Percentiles rank a stretch among this genome's conserved stretches.
phyloP scores from a whole-genome alignment of 2,888 invertebrate species.

The Melanchra persicariae region DNA sequence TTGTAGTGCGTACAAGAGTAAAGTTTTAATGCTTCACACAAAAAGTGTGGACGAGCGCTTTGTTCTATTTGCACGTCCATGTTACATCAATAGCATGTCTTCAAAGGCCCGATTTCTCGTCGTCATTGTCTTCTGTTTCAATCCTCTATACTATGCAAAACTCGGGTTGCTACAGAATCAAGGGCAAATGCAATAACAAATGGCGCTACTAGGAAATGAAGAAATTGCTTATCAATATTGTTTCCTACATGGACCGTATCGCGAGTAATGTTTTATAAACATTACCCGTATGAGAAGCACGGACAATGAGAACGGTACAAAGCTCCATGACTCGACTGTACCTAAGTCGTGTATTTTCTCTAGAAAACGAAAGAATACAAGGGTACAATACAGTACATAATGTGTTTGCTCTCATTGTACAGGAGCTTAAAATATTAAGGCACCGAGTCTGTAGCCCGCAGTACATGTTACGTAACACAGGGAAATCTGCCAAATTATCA shows the following conservation, averaged over 20 bases:
- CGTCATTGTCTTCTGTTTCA: conserved; percentile 7
- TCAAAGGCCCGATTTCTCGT: not conserved
- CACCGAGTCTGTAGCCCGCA: conserved; percentile 11
- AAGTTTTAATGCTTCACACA: conserved; percentile 29
- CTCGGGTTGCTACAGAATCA: conserved; percentile 58
- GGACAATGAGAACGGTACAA: conserved; percentile 63
- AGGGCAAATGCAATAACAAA: conserved; percentile 67
- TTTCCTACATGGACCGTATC: conserved; percentile 71
- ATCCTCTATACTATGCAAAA: conserved; percentile 3
- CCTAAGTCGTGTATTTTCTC: conserved; percentile 38
- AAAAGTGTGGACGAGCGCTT: conserved; percentile 23
- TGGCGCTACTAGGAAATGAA: conserved; percentile 74
- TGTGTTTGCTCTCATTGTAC: conserved; percentile 54
- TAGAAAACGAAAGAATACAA: conserved; percentile 48
- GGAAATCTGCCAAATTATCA: conserved; percentile 45
- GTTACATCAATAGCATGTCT: conserved; percentile 9
- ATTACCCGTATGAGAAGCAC: conserved; percentile 60
- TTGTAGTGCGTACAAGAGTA: conserved; percentile 13
- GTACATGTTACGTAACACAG: conserved; percentile 40
- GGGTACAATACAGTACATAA: conserved; percentile 24
- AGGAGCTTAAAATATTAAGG: conserved; percentile 59
- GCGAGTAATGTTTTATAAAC: conserved; percentile 77
- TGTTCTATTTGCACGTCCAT: conserved; percentile 25
- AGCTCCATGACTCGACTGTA: conserved; percentile 41
- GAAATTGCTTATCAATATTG: conserved; percentile 75